phyloP scores from a whole-genome alignment of 2,113 vertebrate genomes.

The Perccottus glenii region DNA sequence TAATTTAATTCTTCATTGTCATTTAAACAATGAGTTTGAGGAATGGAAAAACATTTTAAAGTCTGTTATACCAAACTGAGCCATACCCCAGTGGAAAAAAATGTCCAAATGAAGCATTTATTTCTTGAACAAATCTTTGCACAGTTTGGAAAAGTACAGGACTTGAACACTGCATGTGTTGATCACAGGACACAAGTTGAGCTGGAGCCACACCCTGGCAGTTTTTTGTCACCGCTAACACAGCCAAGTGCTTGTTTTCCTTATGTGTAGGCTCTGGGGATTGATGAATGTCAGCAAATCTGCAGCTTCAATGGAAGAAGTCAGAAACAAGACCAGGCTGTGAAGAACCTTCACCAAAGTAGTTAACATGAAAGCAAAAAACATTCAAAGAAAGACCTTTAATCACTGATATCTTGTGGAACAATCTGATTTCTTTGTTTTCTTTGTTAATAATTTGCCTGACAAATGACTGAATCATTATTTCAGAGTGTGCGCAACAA shows the following conservation, averaged over 20 bases:
- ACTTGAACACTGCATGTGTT: conserved; percentile 19
- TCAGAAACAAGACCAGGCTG: neutral
- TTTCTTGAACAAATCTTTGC: conserved; percentile 22
- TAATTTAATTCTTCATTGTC: too few species aligned
- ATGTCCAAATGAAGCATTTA: neutral
- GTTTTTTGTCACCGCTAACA: conserved; percentile 72
- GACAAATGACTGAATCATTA: conserved; percentile 18
- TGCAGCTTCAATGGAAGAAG: conserved; percentile 23
- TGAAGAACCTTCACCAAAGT: neutral
- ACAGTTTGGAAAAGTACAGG: conserved; percentile 20
- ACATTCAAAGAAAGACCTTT: neutral
- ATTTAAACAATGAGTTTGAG: too few species aligned
- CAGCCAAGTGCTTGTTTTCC: conserved; percentile 63
- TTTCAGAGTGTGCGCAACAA: conserved; percentile 21
- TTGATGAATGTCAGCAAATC: conserved; percentile 57
- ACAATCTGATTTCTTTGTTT: neutral
- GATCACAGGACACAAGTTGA: conserved; percentile 54
- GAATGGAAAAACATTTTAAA: too few species aligned
- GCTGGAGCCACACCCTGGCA: conserved; percentile 66
- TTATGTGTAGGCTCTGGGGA: conserved; percentile 54
- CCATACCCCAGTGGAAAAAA: too few species aligned
- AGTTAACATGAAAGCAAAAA: neutral
- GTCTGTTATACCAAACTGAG: too few species aligned
- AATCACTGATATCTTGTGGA: neutral
- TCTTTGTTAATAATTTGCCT: neutral